Percentiles rank a stretch among this genome's conserved stretches.
These are phyloP conservation scores for Pomatostomus ruficeps DNA, from an alignment of 2,113 vertebrate genomes.

Conservation along the genomic window DNA sequence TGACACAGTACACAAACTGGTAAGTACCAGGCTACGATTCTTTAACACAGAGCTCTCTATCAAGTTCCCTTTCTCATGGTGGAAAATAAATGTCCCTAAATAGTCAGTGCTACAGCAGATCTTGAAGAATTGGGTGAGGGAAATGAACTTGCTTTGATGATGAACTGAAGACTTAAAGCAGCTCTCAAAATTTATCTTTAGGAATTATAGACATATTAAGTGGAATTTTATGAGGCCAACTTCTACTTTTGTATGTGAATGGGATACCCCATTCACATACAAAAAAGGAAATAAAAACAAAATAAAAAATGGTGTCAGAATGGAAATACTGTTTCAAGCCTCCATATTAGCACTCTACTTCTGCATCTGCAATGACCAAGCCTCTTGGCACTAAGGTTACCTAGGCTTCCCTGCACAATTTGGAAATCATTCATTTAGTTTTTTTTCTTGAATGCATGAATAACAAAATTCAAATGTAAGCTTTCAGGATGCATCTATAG, in stretches of 20 bases:
- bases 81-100: not conserved
- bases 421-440: not conserved
- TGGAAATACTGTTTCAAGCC: not conserved
- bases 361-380: not conserved
- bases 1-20: not conserved
- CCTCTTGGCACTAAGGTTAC: not conserved
- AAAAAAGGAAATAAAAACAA: not conserved
- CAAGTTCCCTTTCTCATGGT: not conserved
- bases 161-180: constrained; percentile 1
- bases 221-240: not conserved
- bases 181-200: not conserved
- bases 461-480: not conserved
- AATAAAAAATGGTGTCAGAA: not conserved
- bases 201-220: not conserved
- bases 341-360: not conserved
- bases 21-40: not conserved
- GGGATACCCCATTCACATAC: not conserved
- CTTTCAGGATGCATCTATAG: not conserved
- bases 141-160: not conserved
- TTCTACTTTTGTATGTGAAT: too few relatives aligned
- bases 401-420: not conserved
- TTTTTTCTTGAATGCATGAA: not conserved
- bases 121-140: not conserved
- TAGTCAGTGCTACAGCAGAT: not conserved
- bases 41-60: not conserved